Evolutionary conservation across 2,797 vertebrate species (phyloP).

Genomic region (Sylvia borin): DNA sequence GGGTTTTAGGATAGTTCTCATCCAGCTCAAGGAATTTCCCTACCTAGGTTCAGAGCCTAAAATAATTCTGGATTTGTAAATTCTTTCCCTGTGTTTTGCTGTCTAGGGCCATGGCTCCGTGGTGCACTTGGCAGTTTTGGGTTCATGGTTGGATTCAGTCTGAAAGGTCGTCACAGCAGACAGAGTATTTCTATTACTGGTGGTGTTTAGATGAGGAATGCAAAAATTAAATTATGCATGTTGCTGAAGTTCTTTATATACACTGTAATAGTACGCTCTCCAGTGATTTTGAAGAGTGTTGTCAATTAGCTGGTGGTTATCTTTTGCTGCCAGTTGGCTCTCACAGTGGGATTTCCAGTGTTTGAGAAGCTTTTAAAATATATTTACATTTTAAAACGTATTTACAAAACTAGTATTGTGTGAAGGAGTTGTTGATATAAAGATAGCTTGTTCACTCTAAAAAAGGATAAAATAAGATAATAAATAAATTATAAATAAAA

Average conservation of each 20-base stretch:
- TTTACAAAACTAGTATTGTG: neutral
- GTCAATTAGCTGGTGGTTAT: neutral
- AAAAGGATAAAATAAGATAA: neutral
- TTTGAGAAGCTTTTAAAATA: constrained; percentile 1
- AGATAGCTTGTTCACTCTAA: neutral
- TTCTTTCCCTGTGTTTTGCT: neutral
- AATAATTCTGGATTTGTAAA: neutral
- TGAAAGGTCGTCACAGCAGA: neutral
- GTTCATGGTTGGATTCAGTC: neutral
- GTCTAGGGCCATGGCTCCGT: neutral
- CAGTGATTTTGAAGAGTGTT: neutral
- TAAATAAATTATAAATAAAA: neutral
- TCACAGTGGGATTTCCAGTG: neutral
- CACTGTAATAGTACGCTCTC: neutral
- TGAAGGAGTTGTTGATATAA: neutral
- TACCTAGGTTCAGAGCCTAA: neutral
- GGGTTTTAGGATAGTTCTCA: neutral
- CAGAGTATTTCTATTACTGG: neutral
- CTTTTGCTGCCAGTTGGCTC: neutral
- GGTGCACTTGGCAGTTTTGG: neutral
- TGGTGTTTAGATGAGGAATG: neutral
- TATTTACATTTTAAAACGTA: neutral
- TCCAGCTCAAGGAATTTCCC: neutral
- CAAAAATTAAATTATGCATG: neutral
- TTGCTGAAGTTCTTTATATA: neutral